phyloP scores from a whole-genome alignment of 2,113 vertebrate species.

The Lagopus leucura region DNA sequence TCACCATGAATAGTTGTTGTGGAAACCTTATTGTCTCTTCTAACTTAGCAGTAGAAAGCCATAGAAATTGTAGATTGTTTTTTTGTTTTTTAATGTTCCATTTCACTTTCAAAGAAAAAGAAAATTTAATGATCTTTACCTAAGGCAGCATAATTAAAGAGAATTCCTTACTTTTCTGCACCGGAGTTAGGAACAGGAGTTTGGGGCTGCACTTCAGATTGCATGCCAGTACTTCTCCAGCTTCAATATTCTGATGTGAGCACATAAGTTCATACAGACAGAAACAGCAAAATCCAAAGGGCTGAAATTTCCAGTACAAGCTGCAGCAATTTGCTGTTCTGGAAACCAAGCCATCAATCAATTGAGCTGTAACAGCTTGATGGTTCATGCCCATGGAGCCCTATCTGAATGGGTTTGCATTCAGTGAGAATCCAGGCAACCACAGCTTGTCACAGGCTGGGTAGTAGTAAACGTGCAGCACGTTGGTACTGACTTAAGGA shows the following conservation, averaged over 20 bases:
- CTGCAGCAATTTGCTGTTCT: not conserved
- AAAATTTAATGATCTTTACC: not conserved
- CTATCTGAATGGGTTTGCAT: not conserved
- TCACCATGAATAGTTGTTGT: slow-evolving; percentile 28
- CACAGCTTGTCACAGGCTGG: rapidly evolving
- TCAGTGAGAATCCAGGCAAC: not conserved
- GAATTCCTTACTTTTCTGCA: not conserved
- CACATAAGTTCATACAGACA: not conserved
- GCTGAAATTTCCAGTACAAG: not conserved
- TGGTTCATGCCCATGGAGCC: not conserved
- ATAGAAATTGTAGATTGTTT: not conserved
- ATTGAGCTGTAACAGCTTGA: not conserved
- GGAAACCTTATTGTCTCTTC: slow-evolving; percentile 15
- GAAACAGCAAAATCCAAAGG: not conserved
- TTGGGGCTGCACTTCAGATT: not conserved
- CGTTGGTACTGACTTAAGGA: rapidly evolving
- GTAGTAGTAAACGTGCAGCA: rapidly evolving
- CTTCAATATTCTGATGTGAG: not conserved
- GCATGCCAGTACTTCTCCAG: not conserved
- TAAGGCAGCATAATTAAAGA: not conserved
- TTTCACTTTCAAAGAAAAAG: not conserved
- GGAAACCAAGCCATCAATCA: not conserved
- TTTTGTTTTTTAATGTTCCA: not conserved
- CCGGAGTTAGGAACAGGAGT: not conserved
- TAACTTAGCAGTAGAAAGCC: not conserved